A percentile compares a stretch with the other conserved stretches of the same genome.
Conservation (phyloP, 2,797 vertebrate species). For the Halcyon leucocephala region DNA sequence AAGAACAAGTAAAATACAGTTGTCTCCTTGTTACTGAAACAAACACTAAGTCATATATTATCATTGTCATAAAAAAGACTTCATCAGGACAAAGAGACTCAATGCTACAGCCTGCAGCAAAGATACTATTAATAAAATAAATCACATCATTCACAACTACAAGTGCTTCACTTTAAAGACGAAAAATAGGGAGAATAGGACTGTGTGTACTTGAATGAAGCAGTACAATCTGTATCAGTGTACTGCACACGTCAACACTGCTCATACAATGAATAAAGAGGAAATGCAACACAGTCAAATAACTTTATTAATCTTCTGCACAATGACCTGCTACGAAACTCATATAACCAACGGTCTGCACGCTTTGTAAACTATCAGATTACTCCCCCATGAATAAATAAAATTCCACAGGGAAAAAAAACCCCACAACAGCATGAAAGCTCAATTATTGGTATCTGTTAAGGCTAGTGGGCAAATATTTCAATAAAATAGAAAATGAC, state of each 20-base stretch:
- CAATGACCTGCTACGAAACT: conserved; percentile 16
- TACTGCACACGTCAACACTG: conserved; percentile 44
- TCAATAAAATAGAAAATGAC: conserved; percentile 1
- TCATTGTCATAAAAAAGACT: conserved; percentile 50
- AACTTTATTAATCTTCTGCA: conserved; percentile 59
- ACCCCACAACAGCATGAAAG: background rate
- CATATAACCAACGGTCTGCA: background rate
- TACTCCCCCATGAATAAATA: background rate
- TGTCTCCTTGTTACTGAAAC: conserved; percentile 31
- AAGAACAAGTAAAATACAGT: conserved; percentile 21
- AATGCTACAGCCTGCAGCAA: conserved; percentile 53
- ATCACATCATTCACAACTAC: conserved; percentile 59
- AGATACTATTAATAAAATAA: conserved; percentile 67
- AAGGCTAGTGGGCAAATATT: background rate
- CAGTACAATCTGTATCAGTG: conserved; percentile 71
- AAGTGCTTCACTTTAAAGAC: conserved; percentile 52
- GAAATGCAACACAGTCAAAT: conserved; percentile 58
- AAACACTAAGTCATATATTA: conserved; percentile 47
- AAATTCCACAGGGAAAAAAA: background rate
- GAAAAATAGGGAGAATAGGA: conserved; percentile 57
- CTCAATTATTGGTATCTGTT: background rate
- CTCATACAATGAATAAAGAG: conserved; percentile 66
- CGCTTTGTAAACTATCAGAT: background rate
- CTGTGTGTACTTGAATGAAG: conserved; percentile 67
- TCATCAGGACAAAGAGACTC: conserved; percentile 15